Percentiles rank a stretch among this genome's conserved stretches.
Conservation (phyloP, 64 coral and sea anemone species). For the Pocillopora damicornis region DNA sequence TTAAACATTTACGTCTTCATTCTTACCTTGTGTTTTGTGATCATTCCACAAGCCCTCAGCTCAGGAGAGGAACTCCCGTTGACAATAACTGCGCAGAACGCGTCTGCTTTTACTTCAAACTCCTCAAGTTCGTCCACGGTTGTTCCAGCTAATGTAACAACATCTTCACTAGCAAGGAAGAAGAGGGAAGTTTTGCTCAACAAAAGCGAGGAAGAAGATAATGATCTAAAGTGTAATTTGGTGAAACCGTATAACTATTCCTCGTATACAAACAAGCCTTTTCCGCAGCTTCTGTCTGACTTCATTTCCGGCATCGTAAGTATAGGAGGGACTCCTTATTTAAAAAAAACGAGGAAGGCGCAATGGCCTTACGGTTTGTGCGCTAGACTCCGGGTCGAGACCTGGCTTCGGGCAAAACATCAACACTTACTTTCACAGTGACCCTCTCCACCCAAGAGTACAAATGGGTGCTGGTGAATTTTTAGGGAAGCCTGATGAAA, state of each 20-base stretch:
- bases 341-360: no score
- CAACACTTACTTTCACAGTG: no score
- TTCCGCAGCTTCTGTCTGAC: conserved; percentile 19
- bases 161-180: background rate
- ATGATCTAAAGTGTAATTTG: conserved; percentile 35
- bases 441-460: no score
- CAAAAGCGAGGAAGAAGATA: background rate
- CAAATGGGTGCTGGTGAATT: no score
- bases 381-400: no score
- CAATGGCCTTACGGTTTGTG: no score
- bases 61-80: conserved; percentile 34
- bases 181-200: background rate
- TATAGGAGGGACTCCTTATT: background rate
- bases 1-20: conserved; percentile 74
- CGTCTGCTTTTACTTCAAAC: background rate
- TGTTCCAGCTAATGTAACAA: background rate
- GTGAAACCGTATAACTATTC: conserved; percentile 45
- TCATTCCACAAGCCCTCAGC: conserved; percentile 86
- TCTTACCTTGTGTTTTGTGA: conserved; percentile 65
- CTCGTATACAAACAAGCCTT: conserved; percentile 42
- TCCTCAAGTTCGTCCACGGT: background rate
- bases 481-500: no score
- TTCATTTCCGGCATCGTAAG: conserved; percentile 86
- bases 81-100: background rate
- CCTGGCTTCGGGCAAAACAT: no score